Evolutionary conservation across 2,797 vertebrate genomes (phyloP).

Genomic region (Sebastes paucispinis): DNA sequence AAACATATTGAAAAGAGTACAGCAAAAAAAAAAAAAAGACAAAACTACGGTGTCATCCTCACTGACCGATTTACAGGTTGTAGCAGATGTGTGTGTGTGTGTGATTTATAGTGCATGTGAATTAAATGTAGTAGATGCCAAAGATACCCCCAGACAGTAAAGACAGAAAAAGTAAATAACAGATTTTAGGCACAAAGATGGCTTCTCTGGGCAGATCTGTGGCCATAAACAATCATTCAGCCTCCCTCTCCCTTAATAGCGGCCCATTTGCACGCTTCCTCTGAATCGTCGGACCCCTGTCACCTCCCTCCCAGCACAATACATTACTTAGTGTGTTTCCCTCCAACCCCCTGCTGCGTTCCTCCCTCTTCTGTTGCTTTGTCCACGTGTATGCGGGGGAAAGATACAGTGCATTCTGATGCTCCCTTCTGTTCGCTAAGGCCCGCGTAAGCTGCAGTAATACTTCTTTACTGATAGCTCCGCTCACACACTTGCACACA

Average conservation of each 20-base stretch:
- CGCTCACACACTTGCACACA: constrained; percentile 13
- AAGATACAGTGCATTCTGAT: constrained; percentile 50
- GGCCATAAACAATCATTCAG: constrained; percentile 58
- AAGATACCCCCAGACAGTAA: not conserved
- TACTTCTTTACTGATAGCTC: constrained; percentile 64
- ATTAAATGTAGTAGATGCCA: constrained; percentile 22
- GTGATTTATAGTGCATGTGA: constrained; percentile 38
- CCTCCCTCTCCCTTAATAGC: constrained; percentile 53
- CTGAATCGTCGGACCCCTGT: constrained; percentile 58
- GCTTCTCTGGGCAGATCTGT: constrained; percentile 53
- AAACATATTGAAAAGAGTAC: constrained; percentile 1
- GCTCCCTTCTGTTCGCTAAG: constrained; percentile 54
- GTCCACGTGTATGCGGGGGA: constrained; percentile 37
- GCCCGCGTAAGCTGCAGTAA: constrained; percentile 65
- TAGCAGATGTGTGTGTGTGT: constrained; percentile 34
- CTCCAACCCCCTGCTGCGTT: constrained; percentile 42
- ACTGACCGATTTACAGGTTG: constrained; percentile 29
- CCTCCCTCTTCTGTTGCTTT: constrained; percentile 59
- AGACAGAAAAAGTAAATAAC: constrained; percentile 44
- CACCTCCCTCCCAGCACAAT: constrained; percentile 58
- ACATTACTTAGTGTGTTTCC: constrained; percentile 58
- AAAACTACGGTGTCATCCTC: constrained; percentile 14
- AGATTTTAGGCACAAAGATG: constrained; percentile 47
- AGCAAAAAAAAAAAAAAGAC: constrained; percentile 14
- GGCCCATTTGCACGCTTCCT: constrained; percentile 55